A percentile compares a stretch with the other conserved stretches of the same genome.
Conservation (phyloP, 2,113 vertebrate species). For the Brachypteracias leptosomus region DNA sequence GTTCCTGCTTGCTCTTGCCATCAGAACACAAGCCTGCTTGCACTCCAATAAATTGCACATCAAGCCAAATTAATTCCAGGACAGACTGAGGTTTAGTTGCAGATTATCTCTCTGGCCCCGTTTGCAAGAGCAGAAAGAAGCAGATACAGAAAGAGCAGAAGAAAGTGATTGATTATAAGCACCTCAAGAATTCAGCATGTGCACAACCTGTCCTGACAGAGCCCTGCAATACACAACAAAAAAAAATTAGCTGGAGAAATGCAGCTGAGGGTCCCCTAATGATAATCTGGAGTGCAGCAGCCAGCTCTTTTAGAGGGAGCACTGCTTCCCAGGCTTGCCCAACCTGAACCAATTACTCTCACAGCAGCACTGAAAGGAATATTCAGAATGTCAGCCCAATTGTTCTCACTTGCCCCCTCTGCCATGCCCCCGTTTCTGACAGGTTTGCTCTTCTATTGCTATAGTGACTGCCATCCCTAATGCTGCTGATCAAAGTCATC, state of each 20-base stretch:
- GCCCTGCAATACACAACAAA: not conserved
- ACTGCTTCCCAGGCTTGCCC: conserved; percentile 31
- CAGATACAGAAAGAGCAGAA: not conserved
- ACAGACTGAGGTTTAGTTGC: not conserved
- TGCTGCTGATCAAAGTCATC: conserved; percentile 52
- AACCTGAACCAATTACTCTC: conserved; percentile 64
- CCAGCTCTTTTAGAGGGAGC: not conserved
- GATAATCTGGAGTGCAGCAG: not conserved
- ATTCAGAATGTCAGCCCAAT: conserved; percentile 34
- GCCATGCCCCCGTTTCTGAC: conserved; percentile 30
- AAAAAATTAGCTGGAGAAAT: not conserved
- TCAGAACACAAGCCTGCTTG: not conserved
- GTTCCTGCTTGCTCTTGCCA: not conserved
- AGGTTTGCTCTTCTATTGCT: conserved; percentile 23
- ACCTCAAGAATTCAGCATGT: not conserved
- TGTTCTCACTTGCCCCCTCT: conserved; percentile 12
- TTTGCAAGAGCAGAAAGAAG: not conserved
- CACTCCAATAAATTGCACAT: not conserved
- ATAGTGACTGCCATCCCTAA: conserved; percentile 34
- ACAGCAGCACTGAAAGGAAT: not conserved
- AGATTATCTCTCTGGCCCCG: not conserved
- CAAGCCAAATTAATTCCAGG: not conserved
- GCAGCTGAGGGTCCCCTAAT: not conserved
- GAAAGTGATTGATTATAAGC: not conserved
- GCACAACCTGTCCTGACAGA: not conserved